Conservation (phyloP, 2,888 invertebrate genomes). For the Pseudoips prasinana region DNA sequence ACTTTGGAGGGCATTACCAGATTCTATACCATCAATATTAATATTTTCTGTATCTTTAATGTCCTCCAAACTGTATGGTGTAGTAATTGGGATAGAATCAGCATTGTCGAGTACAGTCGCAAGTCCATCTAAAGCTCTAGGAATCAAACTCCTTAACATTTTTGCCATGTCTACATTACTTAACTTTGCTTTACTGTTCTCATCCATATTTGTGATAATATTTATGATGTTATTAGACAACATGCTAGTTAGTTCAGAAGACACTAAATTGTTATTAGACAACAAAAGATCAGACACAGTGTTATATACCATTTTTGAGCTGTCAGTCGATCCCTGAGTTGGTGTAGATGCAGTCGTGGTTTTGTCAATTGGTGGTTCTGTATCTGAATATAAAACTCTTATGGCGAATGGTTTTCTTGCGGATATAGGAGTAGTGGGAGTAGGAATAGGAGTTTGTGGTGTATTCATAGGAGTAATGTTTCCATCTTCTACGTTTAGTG, state of each 20-base stretch:
- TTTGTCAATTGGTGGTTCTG: conserved; percentile 68
- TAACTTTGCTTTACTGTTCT: conserved; percentile 69
- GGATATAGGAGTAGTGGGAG: conserved; percentile 64
- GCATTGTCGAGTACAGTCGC: conserved; percentile 55
- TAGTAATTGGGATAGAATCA: conserved; percentile 62
- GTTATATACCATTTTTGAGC: conserved; percentile 74
- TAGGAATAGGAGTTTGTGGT: conserved; percentile 47
- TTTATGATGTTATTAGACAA: conserved; percentile 72
- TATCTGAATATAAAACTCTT: conserved; percentile 72
- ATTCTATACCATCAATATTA: conserved; percentile 42
- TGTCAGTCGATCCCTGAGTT: conserved; percentile 67
- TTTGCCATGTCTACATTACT: conserved; percentile 73
- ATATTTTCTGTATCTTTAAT: conserved; percentile 72
- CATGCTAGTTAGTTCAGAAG: conserved; percentile 80
- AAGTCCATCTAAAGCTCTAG: conserved; percentile 69
- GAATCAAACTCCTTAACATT: conserved; percentile 74
- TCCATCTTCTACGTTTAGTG: conserved; percentile 57
- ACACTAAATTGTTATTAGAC: conserved; percentile 72
- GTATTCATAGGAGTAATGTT: conserved; percentile 56
- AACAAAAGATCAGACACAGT: conserved; percentile 76
- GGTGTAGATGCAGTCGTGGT: conserved; percentile 62
- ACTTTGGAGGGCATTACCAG: conserved; percentile 60
- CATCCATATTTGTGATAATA: conserved; percentile 72
- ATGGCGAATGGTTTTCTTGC: conserved; percentile 77
- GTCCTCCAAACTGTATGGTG: conserved; percentile 76